phyloP scores from a whole-genome alignment of 2,113 vertebrate genomes.

The Tonatia bakeri region DNA sequence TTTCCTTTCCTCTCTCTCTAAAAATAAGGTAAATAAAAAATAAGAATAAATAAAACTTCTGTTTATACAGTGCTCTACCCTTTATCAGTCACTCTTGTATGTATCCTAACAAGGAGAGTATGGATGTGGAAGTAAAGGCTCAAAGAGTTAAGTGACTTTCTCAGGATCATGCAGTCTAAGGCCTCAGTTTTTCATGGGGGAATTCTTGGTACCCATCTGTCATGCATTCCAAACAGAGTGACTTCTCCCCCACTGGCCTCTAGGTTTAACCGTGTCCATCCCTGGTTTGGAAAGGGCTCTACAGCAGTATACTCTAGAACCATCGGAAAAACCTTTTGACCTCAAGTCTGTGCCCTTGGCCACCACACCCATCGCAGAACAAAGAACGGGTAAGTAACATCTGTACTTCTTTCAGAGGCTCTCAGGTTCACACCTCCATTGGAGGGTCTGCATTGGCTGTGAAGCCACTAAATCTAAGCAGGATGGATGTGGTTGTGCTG shows the following conservation, averaged over 20 bases:
- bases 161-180: background rate
- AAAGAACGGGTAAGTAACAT: conserved; percentile 79
- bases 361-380: conserved; percentile 80
- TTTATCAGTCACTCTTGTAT: background rate
- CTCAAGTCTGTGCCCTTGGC: conserved; percentile 87
- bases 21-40: too few relatives aligned
- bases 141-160: background rate
- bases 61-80: background rate
- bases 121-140: background rate
- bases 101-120: background rate
- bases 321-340: conserved; percentile 86
- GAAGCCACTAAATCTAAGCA: background rate
- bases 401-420: background rate
- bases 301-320: conserved; percentile 86
- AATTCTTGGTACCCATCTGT: background rate
- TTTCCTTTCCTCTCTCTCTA: too few relatives aligned
- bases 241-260: background rate
- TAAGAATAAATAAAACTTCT: background rate
- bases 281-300: conserved; percentile 86
- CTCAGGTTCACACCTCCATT: background rate
- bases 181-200: background rate
- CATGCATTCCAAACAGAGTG: background rate
- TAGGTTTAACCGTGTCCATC: conserved; percentile 85
- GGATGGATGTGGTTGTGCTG: background rate
- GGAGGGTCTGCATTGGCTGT: background rate